Conservation (phyloP, 2,113 vertebrate species). For the Rhagologus leucostigma region DNA sequence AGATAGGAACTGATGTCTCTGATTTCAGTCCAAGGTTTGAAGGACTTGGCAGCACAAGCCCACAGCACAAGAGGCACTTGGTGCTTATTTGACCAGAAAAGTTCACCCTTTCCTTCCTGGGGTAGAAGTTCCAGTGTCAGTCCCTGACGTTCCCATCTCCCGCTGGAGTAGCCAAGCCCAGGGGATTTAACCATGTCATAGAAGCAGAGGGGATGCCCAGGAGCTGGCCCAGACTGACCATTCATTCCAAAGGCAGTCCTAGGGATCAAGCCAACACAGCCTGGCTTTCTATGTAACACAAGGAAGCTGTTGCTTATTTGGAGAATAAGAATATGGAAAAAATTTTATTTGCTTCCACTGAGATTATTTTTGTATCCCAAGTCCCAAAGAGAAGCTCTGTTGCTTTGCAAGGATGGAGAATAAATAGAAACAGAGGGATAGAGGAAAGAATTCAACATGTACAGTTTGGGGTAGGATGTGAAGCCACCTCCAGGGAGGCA, state of each 20-base stretch:
- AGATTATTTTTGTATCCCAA: background rate
- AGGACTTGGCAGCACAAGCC: background rate
- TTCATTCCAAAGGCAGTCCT: background rate
- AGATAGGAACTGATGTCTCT: background rate
- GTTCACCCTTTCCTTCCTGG: background rate
- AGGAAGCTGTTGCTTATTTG: background rate
- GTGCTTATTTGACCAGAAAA: background rate
- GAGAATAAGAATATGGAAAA: background rate
- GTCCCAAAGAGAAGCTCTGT: background rate
- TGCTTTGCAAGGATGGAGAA: background rate
- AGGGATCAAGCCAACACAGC: background rate
- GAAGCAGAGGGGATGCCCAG: background rate
- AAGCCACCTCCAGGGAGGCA: background rate
- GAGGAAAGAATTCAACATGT: background rate
- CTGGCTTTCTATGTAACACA: background rate
- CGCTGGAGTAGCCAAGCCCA: background rate
- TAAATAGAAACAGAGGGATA: background rate
- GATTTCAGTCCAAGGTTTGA: background rate
- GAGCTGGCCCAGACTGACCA: background rate
- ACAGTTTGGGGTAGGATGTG: background rate
- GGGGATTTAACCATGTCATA: background rate
- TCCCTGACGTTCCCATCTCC: background rate
- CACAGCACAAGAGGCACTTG: background rate
- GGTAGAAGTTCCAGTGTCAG: background rate
- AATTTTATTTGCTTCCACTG: background rate